These are phyloP conservation scores for Pinctada fucata DNA, from an alignment of 2,888 invertebrate species.

Conservation along the genomic window DNA sequence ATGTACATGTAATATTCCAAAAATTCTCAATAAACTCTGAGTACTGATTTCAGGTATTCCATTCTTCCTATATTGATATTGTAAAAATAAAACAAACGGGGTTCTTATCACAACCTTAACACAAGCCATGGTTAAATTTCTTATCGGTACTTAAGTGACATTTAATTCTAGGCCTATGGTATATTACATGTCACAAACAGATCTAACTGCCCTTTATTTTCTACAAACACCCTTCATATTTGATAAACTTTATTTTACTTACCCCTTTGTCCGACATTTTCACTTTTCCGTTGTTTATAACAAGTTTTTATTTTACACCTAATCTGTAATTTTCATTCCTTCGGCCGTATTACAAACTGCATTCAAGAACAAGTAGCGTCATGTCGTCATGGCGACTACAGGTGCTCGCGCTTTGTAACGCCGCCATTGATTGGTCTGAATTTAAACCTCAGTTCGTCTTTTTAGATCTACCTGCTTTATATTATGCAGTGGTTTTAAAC, in stretches of 20 bases:
- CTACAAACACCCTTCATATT: background rate
- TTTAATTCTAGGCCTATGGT: background rate
- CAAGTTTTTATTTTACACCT: background rate
- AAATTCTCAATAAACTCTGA: too few relatives aligned
- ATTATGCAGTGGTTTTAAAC: conserved; percentile 1
- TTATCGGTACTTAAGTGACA: background rate
- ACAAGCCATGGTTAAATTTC: background rate
- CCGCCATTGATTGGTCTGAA: conserved; percentile 26
- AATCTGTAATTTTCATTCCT: background rate
- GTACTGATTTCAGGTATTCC: too few relatives aligned
- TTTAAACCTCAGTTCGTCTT: background rate
- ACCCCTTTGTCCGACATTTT: background rate
- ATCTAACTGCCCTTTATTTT: background rate
- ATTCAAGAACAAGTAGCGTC: conserved; percentile 35
- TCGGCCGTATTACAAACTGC: conserved; percentile 12
- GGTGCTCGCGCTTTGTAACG: conserved; percentile 25
- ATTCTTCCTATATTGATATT: too few relatives aligned
- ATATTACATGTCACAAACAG: background rate
- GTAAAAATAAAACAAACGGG: too few relatives aligned
- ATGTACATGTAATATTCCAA: too few relatives aligned
- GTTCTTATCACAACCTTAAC: too few relatives aligned
- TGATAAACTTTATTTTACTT: background rate
- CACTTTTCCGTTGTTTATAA: background rate
- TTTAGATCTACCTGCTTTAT: too few relatives aligned
- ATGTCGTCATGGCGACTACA: conserved; percentile 36